Evolutionary conservation across 2,888 invertebrate species (phyloP), one percentile per base, ranked within the genome.

Genomic region (Oligia strigilis): DNA sequence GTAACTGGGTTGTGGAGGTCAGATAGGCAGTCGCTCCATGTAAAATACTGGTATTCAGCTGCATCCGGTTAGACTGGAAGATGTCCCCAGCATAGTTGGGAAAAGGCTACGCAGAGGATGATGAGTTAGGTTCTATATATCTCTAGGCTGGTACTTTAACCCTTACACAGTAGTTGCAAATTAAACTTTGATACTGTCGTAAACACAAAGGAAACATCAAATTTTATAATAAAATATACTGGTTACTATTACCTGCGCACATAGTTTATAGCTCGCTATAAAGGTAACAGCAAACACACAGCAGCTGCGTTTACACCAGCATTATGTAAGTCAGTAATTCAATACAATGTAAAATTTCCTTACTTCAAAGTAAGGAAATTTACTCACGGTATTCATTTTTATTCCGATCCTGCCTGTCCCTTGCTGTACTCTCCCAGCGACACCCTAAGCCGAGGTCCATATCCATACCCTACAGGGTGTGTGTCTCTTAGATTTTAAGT

Each of bases 201-300:
- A 85, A 82, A 75, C 73, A 77, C 78, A 46, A 82, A 74, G 65
- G 79, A 76, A 82, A 77, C 79, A 78, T 67, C 74, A 76, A 71
- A 78, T 85, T 72, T 72, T 71, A 69, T 84, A 82, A 69, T 85
- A 82, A 85, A 84, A 79, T 52, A 40, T 23, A 70, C 69, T 23
- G 52, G 83, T 74, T 65, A 73, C 65, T 58, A 40, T 36, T 77
- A 84, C 74, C 75, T 71, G 70, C 69, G 80, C 72, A 36, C 65
- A 1, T 73, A 29, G 73, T 81, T 81, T 81, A 84, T 66, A 58
- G 69, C 81, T 46, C 4, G 40, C 64, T 65, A 4, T 77, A 64
- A 72, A 77, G 72, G 40, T 75, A 13, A 64, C 69, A 36, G 78
- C 72, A 64, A 66, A 78, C 40, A 49, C 49, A 49, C 49, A 49